phyloP scores from a whole-genome alignment of 2,888 invertebrate species.

The Selenia dentaria region DNA sequence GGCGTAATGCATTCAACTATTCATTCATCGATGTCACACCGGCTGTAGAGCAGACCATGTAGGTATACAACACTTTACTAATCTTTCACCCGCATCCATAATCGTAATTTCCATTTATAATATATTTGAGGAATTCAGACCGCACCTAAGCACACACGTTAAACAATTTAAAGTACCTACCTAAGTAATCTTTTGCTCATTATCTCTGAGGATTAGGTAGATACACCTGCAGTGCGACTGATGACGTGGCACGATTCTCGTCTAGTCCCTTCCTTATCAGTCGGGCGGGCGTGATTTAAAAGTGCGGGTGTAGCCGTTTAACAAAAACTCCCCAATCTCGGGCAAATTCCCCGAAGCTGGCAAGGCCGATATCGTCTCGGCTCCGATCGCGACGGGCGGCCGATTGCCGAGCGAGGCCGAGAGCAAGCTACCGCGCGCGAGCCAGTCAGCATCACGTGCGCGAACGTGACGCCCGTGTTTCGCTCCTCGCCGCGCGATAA shows the following conservation, averaged over 20 bases:
- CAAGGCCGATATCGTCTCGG: conserved; percentile 58
- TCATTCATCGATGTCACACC: no score
- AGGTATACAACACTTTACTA: no score
- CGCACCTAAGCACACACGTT: no score
- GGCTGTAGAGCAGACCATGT: no score
- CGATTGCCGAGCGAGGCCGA: conserved; percentile 31
- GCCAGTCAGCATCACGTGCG: conserved; percentile 81
- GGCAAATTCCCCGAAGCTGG: conserved; percentile 54
- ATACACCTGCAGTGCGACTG: conserved; percentile 16
- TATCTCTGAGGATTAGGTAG: conserved; percentile 8
- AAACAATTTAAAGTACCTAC: no score
- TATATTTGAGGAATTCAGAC: no score
- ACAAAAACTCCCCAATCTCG: conserved; percentile 42
- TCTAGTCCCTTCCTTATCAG: conserved; percentile 21
- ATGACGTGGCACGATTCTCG: conserved; percentile 17
- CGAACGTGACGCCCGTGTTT: conserved; percentile 63
- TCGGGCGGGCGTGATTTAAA: conserved; percentile 11
- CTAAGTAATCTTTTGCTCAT: not conserved
- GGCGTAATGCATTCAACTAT: no score
- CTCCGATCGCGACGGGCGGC: conserved; percentile 54
- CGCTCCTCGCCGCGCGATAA: conserved; percentile 48
- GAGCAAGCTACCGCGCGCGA: conserved; percentile 47
- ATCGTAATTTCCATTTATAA: no score
- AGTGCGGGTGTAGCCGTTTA: conserved; percentile 20
- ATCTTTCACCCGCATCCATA: no score